phyloP scores from a whole-genome alignment of 2,113 vertebrate species.

The Takifugu flavidus region DNA sequence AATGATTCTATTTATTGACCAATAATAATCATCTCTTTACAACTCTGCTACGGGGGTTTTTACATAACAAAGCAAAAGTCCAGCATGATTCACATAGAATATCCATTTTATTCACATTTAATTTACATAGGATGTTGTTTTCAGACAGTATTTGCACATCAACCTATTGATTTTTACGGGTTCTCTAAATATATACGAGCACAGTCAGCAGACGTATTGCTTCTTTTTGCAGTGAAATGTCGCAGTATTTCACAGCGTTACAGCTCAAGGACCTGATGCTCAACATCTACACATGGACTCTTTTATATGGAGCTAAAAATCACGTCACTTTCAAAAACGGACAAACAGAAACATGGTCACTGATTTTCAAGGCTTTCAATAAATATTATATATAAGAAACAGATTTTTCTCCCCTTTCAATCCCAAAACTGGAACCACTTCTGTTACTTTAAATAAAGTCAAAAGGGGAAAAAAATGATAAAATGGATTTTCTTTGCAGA shows the following conservation, averaged over 20 bases:
- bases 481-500: conserved; percentile 7
- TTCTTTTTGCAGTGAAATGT: conserved; percentile 35
- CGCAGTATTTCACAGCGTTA: conserved; percentile 37
- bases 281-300: conserved; percentile 54
- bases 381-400: conserved; percentile 58
- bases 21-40: too few relatives aligned
- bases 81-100: conserved; percentile 27
- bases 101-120: conserved; percentile 61
- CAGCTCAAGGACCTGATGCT: conserved; percentile 22
- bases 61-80: background rate
- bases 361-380: conserved; percentile 52
- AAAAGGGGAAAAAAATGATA: conserved; percentile 2
- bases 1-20: too few relatives aligned
- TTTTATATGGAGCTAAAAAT: conserved; percentile 40
- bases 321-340: conserved; percentile 53
- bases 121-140: conserved; percentile 48
- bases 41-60: too few relatives aligned
- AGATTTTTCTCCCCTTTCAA: conserved; percentile 22
- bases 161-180: conserved; percentile 23
- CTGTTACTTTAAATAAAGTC: conserved; percentile 27
- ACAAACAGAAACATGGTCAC: conserved; percentile 37
- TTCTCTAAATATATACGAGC: conserved; percentile 27
- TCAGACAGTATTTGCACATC: conserved; percentile 54
- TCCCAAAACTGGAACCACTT: conserved; percentile 1
- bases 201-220: conserved; percentile 50